A percentile compares a stretch with the other conserved stretches of the same genome.
These are phyloP conservation scores for Grapholita molesta DNA, from an alignment of 1,140 invertebrate genomes.

Conservation along the genomic window DNA sequence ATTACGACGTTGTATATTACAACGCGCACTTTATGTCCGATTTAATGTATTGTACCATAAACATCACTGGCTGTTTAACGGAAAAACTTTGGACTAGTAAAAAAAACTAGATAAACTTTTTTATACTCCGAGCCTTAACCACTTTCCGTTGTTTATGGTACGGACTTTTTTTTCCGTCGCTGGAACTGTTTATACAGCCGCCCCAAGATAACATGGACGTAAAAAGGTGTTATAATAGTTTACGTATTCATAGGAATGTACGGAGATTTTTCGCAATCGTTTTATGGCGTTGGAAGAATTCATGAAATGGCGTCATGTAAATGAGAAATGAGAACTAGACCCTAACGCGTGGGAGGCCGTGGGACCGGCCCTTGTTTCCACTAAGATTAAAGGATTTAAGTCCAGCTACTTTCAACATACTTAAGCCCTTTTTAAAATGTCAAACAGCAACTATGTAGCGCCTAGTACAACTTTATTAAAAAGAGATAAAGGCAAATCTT, in stretches of 20 bases:
- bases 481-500: conserved; percentile 6
- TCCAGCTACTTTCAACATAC: background rate
- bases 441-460: background rate
- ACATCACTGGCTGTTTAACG: background rate
- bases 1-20: conserved; percentile 9
- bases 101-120: background rate
- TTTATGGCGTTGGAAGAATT: conserved; percentile 6
- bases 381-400: background rate
- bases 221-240: conserved; percentile 9
- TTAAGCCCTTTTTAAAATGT: background rate
- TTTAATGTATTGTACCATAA: conserved; percentile 9
- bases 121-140: background rate
- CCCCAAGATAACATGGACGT: background rate
- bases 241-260: conserved; percentile 4
- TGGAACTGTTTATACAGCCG: conserved; percentile 5
- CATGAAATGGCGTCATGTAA: conserved; percentile 7
- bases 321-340: conserved; percentile 3
- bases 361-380: background rate
- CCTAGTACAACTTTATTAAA: background rate
- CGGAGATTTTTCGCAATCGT: conserved; percentile 9
- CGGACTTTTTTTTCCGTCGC: background rate
- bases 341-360: background rate
- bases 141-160: background rate
- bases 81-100: background rate
- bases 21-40: background rate